A percentile compares a stretch with the other conserved stretches of the same genome.
phyloP scores from a whole-genome alignment of 2,797 vertebrate genomes.

The Chaetodon trifasciatus region DNA sequence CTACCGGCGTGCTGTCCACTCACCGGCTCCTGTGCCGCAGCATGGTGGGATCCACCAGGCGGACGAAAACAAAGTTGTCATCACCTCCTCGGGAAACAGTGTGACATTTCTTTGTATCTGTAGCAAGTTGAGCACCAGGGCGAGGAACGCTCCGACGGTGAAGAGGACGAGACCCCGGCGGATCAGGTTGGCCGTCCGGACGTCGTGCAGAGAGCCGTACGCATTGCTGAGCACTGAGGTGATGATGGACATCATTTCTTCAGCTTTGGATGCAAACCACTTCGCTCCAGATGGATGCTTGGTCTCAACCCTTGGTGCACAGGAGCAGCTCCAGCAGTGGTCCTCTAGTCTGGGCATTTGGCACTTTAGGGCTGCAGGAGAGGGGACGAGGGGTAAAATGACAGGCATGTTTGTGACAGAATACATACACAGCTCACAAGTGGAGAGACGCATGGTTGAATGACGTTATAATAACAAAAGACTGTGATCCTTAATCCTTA shows the following conservation, averaged over 20 bases:
- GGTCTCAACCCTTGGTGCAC: conserved; percentile 80
- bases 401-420: not conserved
- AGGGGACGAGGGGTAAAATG: not conserved
- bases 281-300: conserved; percentile 75
- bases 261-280: conserved; percentile 83
- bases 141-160: conserved; percentile 92
- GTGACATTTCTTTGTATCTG: conserved; percentile 96
- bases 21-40: conserved; percentile 97
- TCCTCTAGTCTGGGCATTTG: conserved; percentile 92
- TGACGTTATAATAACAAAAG: not conserved
- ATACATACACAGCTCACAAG: not conserved
- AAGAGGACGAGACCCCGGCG: conserved; percentile 95
- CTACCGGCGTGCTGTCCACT: conserved; percentile 62
- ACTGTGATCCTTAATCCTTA: conserved; percentile 41
- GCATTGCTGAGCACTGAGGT: conserved; percentile 83
- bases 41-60: conserved; percentile 99
- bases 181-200: conserved; percentile 89
- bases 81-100: conserved; percentile 95
- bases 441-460: not conserved
- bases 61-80: conserved; percentile 93
- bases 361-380: conserved; percentile 60
- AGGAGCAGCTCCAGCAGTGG: conserved; percentile 92
- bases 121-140: conserved; percentile 96
- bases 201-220: conserved; percentile 83
- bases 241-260: conserved; percentile 89